These are phyloP conservation scores for Phortica okadai DNA, from an alignment of 2,888 invertebrate genomes.

Conservation along the genomic window DNA sequence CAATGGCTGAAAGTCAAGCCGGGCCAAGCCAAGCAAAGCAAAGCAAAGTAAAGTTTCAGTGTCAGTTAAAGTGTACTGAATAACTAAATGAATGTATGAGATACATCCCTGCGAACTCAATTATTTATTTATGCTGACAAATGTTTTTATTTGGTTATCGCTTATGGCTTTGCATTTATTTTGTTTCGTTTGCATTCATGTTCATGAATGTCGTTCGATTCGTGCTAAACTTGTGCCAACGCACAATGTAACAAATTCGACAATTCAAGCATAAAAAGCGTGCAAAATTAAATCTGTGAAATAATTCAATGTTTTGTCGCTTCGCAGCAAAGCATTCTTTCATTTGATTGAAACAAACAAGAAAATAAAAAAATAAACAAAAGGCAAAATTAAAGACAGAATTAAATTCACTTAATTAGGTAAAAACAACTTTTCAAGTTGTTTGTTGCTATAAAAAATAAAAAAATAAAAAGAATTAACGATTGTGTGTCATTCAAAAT, in stretches of 20 bases:
- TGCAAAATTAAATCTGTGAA: not conserved
- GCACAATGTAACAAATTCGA: not conserved
- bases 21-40: not conserved
- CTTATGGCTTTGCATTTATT: not conserved
- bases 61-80: not conserved
- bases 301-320: not conserved
- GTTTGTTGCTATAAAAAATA: not conserved
- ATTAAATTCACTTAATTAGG: slow-evolving; percentile 1
- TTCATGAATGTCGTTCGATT: not conserved
- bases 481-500: not conserved
- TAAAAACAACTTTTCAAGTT: slow-evolving; percentile 10
- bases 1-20: not conserved
- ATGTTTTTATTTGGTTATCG: not conserved
- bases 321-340: not conserved
- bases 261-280: slow-evolving; percentile 5
- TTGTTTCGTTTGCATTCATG: not conserved
- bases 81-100: slow-evolving; percentile 1
- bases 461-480: not conserved
- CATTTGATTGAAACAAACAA: not conserved
- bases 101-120: not conserved
- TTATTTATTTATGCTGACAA: not conserved
- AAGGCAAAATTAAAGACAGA: not conserved
- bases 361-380: not conserved
- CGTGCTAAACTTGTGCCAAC: not conserved
- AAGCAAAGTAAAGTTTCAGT: not conserved